These are phyloP conservation scores for Amphiprion percula DNA, from an alignment of 2,113 vertebrate genomes.

Conservation along the genomic window DNA sequence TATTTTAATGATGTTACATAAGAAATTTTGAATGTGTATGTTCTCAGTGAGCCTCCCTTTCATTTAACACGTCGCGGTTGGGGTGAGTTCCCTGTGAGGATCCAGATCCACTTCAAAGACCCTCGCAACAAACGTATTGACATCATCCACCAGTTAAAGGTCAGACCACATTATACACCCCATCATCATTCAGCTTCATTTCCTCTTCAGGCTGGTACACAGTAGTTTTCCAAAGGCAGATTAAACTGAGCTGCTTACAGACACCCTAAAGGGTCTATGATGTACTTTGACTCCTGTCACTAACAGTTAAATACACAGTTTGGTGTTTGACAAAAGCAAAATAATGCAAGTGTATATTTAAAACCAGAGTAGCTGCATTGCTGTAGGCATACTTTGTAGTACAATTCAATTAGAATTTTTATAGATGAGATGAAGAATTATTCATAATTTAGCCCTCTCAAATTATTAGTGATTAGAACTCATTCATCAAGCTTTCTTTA, in stretches of 20 bases:
- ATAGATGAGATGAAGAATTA: neutral
- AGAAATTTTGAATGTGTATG: conserved; percentile 24
- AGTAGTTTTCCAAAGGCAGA: neutral
- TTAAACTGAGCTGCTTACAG: neutral
- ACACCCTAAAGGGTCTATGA: neutral
- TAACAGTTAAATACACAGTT: neutral
- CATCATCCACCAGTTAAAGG: conserved; percentile 99
- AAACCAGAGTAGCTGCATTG: neutral
- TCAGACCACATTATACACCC: conserved; percentile 70
- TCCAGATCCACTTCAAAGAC: conserved; percentile 99
- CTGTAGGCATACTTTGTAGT: neutral
- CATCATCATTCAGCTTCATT: neutral
- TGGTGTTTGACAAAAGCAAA: too few relatives aligned
- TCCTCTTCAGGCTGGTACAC: neutral
- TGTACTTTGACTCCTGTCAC: neutral
- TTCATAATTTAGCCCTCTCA: neutral
- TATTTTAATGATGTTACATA: conserved; percentile 18
- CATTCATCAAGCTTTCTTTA: neutral
- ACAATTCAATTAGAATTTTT: too few relatives aligned
- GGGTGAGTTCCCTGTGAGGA: conserved; percentile 98
- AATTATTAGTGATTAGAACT: neutral
- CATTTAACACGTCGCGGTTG: conserved; percentile 97
- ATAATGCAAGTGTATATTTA: too few relatives aligned
- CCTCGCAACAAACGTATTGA: conserved; percentile 98
- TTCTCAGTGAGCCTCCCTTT: conserved; percentile 94